A percentile compares a stretch with the other conserved stretches of the same genome.
These are phyloP conservation scores for Anoplophora glabripennis DNA, from an alignment of 1,140 invertebrate genomes.

Conservation along the genomic window DNA sequence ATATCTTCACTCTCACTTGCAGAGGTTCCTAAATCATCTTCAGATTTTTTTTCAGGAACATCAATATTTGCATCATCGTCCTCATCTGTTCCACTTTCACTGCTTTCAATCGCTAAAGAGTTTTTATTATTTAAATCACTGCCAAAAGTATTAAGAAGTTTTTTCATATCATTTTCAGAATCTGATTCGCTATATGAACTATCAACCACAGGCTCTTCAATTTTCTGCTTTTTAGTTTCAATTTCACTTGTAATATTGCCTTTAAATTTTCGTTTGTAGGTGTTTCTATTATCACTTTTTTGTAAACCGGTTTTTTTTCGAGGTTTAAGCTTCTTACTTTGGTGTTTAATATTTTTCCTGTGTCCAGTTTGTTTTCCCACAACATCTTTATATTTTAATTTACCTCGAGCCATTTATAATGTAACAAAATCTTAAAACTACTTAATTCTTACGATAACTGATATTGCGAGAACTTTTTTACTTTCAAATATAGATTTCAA, in stretches of 20 bases:
- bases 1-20: constrained; percentile 36
- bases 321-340: constrained; percentile 12
- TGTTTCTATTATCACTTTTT: constrained; percentile 16
- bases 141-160: constrained; percentile 56
- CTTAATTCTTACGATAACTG: too few species aligned
- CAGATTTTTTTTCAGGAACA: constrained; percentile 37
- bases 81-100: constrained; percentile 25
- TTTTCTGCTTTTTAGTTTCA: constrained; percentile 20
- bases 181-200: background rate
- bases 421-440: too few species aligned
- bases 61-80: constrained; percentile 28
- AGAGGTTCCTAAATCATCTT: constrained; percentile 22
- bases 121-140: constrained; percentile 49
- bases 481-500: too few species aligned
- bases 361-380: constrained; percentile 21
- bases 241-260: background rate
- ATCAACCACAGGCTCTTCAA: background rate
- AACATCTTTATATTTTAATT: constrained; percentile 37
- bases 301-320: constrained; percentile 22
- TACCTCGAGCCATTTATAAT: constrained; percentile 16
- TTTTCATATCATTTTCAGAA: constrained; percentile 39
- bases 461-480: too few species aligned
- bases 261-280: constrained; percentile 14
- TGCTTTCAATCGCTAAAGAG: constrained; percentile 38
- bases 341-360: constrained; percentile 15